Percentiles rank a stretch among this genome's conserved stretches.
Conservation (phyloP, 2,113 vertebrate genomes). For the Oreotrochilus melanogaster region DNA sequence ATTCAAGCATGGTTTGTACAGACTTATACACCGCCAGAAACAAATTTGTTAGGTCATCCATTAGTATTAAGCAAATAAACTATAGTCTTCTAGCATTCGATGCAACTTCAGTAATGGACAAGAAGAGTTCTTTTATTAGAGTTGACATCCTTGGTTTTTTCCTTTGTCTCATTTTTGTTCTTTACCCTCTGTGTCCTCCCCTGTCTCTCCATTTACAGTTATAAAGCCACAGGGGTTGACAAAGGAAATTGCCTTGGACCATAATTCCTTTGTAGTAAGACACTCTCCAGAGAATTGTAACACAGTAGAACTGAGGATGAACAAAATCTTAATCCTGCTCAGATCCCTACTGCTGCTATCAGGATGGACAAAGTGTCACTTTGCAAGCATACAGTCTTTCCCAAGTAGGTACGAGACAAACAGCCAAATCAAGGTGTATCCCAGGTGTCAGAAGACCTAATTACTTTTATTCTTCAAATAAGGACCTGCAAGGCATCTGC, state of each 20-base stretch:
- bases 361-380: constrained; percentile 11
- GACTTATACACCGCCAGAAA: background rate
- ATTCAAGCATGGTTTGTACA: background rate
- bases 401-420: constrained; percentile 25
- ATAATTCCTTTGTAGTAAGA: constrained; percentile 45
- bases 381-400: constrained; percentile 15
- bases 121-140: background rate
- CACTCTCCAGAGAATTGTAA: background rate
- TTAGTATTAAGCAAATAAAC: background rate
- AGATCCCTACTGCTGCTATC: background rate
- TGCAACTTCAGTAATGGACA: background rate
- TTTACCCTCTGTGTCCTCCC: background rate
- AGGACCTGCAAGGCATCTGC: background rate
- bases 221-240: constrained; percentile 34
- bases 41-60: background rate
- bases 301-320: constrained; percentile 1
- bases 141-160: background rate
- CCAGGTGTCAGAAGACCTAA: background rate
- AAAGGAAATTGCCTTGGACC: constrained; percentile 45
- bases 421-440: constrained; percentile 25
- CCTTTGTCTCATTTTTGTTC: constrained; percentile 23
- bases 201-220: constrained; percentile 27
- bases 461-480: constrained; percentile 15
- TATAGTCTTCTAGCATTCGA: background rate
- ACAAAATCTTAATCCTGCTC: constrained; percentile 38